Evolutionary conservation across 2,113 vertebrate genomes (phyloP), one percentile per base, ranked within the genome.

Genomic region (Odontesthes bonariensis): DNA sequence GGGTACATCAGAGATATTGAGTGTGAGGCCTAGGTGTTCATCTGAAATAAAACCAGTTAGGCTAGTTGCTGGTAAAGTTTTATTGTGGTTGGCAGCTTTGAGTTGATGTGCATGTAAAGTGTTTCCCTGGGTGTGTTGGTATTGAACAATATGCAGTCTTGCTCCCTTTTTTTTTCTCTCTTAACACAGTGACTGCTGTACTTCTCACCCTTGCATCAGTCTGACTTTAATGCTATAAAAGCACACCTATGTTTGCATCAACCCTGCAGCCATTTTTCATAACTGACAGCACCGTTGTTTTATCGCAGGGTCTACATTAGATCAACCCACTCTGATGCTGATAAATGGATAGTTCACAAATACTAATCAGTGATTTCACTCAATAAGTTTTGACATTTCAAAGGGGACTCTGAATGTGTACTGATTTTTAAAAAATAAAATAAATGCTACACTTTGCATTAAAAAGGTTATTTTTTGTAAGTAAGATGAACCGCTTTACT

Each of bases 331-430:
- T 56, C 66, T 27, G 35, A 38, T 59, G 40, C 33, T 72, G 46
- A 58, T 55, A 0, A 58, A 64, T 51, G 60, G 10, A 5, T 44
- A 17, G 59, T 69, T 73, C 19, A 82, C 38, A 31, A 12, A 61
- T 16, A 40, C 27, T 5, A 33, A 69, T 81, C 69, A 60, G 40
- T 74, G 38, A 9, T 14, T 80, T 80, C 47, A 62, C 69, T 73
- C 62, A 38, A 38, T 38, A 10, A 38, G 35, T 38, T 38, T 38
- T 7, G 35, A 38, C 35, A 38, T 38, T 8, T 38, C 6, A 32
- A 67, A 40, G 27, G 11, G 31, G 13, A 8, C 33, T 44, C 62
- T 27, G 17, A 65, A 67, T 53, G 1, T 33, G 5, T 75, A 38
- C 75, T 59, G 19, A 53, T 6, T 27, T n/a, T n/a, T n/a, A n/a